phyloP scores from a whole-genome alignment of 2,888 invertebrate genomes.

The Ellobium chinense region DNA sequence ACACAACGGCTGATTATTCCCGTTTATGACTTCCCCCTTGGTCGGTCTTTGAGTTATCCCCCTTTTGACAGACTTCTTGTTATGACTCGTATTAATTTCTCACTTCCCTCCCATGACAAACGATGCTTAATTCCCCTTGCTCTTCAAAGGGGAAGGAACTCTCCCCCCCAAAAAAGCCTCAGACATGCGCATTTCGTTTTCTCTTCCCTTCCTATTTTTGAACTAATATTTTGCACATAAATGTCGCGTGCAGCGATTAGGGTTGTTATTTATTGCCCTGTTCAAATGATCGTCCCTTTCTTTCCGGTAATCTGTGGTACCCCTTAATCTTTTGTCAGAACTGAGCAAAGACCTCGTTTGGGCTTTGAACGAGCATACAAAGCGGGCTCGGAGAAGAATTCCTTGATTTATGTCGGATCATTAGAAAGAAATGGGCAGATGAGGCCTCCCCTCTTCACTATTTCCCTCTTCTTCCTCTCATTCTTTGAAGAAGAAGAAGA shows the following conservation, averaged over 20 bases:
- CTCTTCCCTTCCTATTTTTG: not conserved
- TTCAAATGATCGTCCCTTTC: conserved; percentile 14
- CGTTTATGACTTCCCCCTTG: not conserved
- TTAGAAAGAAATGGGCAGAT: conserved; percentile 27
- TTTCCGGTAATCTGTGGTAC: conserved; percentile 8
- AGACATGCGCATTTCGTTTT: not conserved
- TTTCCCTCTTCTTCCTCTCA: not conserved
- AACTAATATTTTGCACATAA: conserved; percentile 36
- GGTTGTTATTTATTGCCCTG: conserved; percentile 32
- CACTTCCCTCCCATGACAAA: not conserved
- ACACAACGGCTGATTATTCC: not conserved
- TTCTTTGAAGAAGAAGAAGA: not conserved
- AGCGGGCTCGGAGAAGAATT: not conserved
- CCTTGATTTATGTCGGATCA: conserved; percentile 37
- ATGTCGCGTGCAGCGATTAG: not conserved
- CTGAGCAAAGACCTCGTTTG: conserved; percentile 7
- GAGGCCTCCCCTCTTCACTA: too few species aligned
- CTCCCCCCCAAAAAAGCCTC: conserved; percentile 8
- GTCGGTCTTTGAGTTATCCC: not conserved
- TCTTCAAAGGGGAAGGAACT: not conserved
- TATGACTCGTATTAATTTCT: not conserved
- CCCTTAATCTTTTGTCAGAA: conserved; percentile 21
- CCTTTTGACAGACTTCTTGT: not conserved
- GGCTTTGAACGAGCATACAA: conserved; percentile 8
- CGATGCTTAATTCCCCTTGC: not conserved